These are phyloP conservation scores for Bathynomus jamesi DNA, from an alignment of 1,140 invertebrate species.

Conservation along the genomic window DNA sequence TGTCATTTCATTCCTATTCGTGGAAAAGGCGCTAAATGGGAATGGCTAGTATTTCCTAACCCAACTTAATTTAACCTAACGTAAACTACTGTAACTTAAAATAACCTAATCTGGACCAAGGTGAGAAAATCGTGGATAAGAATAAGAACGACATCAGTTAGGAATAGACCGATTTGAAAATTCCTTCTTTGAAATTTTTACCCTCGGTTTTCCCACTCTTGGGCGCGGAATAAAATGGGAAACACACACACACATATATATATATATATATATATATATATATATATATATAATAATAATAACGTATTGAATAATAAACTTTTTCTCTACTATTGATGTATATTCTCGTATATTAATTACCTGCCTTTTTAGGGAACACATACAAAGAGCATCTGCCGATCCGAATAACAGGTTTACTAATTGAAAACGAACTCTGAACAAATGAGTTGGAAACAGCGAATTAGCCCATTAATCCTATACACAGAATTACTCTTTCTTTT, in stretches of 20 bases:
- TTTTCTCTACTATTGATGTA: not conserved
- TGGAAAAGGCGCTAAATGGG: no score
- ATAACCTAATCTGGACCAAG: no score
- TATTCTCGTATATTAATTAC: not conserved
- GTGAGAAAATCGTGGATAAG: not conserved
- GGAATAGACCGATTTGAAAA: not conserved
- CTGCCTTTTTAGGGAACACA: not conserved
- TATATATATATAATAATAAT: not conserved
- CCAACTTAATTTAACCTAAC: no score
- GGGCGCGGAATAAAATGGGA: no score
- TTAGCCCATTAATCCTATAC: not conserved
- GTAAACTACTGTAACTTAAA: no score
- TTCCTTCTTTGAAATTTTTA: no score
- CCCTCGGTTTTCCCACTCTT: no score
- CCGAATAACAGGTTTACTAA: not conserved
- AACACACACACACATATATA: not conserved
- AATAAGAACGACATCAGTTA: not conserved
- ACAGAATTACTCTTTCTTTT: not conserved
- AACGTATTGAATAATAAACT: not conserved
- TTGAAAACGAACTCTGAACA: not conserved
- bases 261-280: slow-evolving; percentile 3
- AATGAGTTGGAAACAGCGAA: not conserved
- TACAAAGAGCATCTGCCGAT: not conserved
- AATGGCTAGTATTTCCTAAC: no score
- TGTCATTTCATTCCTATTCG: no score